Percentiles rank a stretch among this genome's conserved stretches.
Conservation (phyloP, 2,113 vertebrate species). For the Osmerus eperlanus region DNA sequence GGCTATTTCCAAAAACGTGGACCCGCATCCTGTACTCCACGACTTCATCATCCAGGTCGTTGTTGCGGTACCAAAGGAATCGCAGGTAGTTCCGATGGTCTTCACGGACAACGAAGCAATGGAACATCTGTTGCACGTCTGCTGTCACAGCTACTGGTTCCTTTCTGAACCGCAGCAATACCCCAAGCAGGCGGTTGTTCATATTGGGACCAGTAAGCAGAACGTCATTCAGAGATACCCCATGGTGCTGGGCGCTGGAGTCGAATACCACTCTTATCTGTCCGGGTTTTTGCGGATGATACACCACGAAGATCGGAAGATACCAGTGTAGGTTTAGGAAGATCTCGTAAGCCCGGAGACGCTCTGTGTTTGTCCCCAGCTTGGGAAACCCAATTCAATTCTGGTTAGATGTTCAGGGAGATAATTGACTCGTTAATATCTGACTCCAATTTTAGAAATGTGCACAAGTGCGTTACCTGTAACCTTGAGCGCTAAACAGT, state of each 20-base stretch:
- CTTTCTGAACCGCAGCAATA: background rate
- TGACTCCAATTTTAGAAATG: no score
- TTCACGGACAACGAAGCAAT: constrained; percentile 2
- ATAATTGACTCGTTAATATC: no score
- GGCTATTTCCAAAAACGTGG: no score
- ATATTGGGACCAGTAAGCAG: background rate
- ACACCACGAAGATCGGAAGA: constrained; percentile 14
- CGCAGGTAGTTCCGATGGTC: constrained; percentile 1
- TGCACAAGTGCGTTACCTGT: no score
- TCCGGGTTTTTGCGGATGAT: constrained; percentile 17
- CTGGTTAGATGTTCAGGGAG: no score
- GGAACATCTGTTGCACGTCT: constrained; percentile 5
- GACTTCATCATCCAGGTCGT: background rate
- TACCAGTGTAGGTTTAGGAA: constrained; percentile 8
- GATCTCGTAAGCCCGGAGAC: no score
- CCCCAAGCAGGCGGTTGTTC: background rate
- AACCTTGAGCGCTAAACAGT: no score
- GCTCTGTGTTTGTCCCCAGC: no score
- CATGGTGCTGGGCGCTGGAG: constrained; percentile 7
- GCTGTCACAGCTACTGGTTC: constrained; percentile 4
- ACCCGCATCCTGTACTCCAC: no score
- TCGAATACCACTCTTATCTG: constrained; percentile 18
- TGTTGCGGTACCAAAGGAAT: background rate
- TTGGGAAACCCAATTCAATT: no score
- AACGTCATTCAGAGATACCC: constrained; percentile 11